Base-by-base conservation (phyloP, 2,113 vertebrate genomes). In the Psittacula cyanocephala region DNA sequence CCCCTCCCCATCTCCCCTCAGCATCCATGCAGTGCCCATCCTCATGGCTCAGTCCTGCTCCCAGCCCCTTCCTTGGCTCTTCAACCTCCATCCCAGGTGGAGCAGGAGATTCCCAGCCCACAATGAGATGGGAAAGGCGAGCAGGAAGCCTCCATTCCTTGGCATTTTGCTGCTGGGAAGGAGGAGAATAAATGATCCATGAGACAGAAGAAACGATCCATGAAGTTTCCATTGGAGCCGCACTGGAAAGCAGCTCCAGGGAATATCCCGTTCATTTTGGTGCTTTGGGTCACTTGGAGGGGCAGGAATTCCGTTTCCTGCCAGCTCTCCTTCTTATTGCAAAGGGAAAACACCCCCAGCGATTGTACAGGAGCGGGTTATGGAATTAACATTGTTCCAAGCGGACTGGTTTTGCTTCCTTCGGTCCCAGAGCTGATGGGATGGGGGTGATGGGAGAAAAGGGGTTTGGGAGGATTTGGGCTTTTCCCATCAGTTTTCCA, bases 111-210 rank as follows among this genome's bases (percentile, higher is more conserved):
- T 43, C 27, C 5, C 27, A 7, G 23, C 28, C 17, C 28, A 2
- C 25, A 31, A 5, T 41, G 41, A 76, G 19, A 59, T 15, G 57
- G 33, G 57, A 59, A 59, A 41, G 29, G 35, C 4, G 17, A 53
- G 29, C 8, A 1, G 8, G 15, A 82, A 83, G 74, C 41, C 18
- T 17, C 60, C 2, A 3, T 22, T 17, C n/a, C 46, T 12, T 35
- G 78, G 24, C 76, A 67, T 91, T 93, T 94, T 20, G 76, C 93
- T 95, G 65, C 53, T 39, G 90, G 87, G 95, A 95, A 95, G 89
- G 92, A 91, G 78, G 91, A 55, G 46, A n/a, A 70, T 6, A 79
- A 96, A 95, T 82, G 95, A 95, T 71, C 94, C 83, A 53, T 43
- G 47, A n/a, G 57, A 10, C 89, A 23, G 46, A 39, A 70, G 8